These are phyloP conservation scores for Orussus abietinus DNA, from an alignment of 1,140 invertebrate genomes.

Conservation along the genomic window DNA sequence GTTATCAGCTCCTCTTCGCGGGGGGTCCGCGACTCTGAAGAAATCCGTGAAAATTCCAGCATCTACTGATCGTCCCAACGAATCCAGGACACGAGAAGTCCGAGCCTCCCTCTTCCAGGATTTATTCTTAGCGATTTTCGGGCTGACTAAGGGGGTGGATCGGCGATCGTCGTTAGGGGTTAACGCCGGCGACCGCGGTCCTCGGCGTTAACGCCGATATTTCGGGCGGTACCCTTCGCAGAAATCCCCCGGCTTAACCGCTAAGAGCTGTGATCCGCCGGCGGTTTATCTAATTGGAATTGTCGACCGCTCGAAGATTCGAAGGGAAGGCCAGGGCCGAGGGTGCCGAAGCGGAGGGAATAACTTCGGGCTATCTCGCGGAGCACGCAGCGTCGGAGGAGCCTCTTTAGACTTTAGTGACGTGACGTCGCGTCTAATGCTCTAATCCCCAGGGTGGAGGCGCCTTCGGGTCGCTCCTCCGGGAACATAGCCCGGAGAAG, in stretches of 20 bases:
- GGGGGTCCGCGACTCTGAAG: conserved; percentile 17
- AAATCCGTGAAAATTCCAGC: no score
- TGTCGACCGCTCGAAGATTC: conserved; percentile 36
- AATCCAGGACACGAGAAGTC: no score
- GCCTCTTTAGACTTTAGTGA: conserved; percentile 52
- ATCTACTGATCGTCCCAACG: no score
- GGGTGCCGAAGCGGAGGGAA: background rate
- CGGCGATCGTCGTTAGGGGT: no score
- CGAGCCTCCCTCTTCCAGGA: no score
- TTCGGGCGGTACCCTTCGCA: no score
- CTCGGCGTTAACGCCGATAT: no score
- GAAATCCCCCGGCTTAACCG: conserved; percentile 26
- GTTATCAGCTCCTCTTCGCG: conserved; percentile 52
- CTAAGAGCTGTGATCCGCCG: conserved; percentile 46
- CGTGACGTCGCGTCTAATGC: conserved; percentile 54
- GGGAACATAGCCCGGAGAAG: no score
- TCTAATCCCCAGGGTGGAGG: conserved; percentile 40
- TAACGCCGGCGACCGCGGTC: no score
- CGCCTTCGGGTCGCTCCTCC: no score
- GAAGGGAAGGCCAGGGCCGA: conserved; percentile 6
- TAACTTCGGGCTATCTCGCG: conserved; percentile 51
- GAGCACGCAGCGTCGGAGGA: conserved; percentile 45
- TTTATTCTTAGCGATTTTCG: no score
- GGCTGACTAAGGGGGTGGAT: no score
- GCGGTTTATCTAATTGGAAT: conserved; percentile 54